Evolutionary conservation across 1,140 invertebrate genomes (phyloP).

Genomic region (Trichonephila clavipes): DNA sequence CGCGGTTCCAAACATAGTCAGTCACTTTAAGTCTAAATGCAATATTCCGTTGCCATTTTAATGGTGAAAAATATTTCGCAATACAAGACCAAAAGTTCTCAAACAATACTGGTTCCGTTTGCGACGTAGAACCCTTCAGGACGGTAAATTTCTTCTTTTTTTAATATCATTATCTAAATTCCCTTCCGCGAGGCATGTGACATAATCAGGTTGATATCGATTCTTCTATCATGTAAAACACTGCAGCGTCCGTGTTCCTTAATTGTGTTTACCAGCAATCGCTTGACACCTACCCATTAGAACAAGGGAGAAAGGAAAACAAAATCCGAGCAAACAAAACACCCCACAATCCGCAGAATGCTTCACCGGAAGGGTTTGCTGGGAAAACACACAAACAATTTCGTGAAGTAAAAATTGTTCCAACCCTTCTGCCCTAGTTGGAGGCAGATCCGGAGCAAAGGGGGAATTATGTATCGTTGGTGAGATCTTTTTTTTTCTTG

Average conservation of each 20-base stretch:
- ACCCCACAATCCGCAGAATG: background rate
- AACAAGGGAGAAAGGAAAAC: background rate
- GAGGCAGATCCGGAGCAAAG: conserved; percentile 6
- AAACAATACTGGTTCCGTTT: background rate
- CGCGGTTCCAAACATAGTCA: too few species aligned
- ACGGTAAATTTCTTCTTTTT: background rate
- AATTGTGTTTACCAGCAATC: conserved; percentile 18
- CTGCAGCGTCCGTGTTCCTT: background rate
- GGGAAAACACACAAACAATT: conserved; percentile 9
- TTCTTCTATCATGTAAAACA: conserved; percentile 7
- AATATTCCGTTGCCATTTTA: too few species aligned
- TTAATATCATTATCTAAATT: background rate
- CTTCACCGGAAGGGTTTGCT: conserved; percentile 4
- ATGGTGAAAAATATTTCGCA: too few species aligned
- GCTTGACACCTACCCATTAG: conserved; percentile 41
- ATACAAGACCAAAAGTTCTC: background rate
- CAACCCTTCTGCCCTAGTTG: conserved; percentile 55
- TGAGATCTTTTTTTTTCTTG: background rate
- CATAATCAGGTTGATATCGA: conserved; percentile 59
- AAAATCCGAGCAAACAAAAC: background rate
- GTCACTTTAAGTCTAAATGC: too few species aligned
- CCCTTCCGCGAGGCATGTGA: background rate
- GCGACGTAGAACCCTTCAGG: background rate
- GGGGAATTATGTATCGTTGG: conserved; percentile 13
- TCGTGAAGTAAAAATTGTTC: conserved; percentile 34